phyloP scores from a whole-genome alignment of 1,140 invertebrate species.

The Ceratina japonica region DNA sequence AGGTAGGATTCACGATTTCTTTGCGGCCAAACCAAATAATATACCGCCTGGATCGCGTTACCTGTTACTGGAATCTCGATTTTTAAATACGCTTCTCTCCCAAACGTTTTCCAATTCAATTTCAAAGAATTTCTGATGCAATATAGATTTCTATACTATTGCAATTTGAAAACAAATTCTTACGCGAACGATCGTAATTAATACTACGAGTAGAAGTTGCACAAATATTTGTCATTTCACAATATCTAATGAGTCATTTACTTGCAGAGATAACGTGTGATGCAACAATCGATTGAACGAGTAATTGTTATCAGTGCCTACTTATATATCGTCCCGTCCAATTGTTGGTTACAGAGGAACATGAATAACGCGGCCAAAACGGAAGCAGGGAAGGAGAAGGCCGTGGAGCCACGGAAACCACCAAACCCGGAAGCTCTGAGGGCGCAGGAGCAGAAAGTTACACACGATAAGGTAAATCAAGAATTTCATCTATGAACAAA shows the following conservation, averaged over 20 bases:
- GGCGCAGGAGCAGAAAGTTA: constrained; percentile 74
- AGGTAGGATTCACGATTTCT: constrained; percentile 59
- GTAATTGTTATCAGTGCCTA: neutral
- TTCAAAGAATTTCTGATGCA: no score
- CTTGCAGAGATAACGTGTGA: neutral
- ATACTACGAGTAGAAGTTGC: no score
- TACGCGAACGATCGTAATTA: no score
- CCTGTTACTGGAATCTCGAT: neutral
- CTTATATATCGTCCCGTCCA: neutral
- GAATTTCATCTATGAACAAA: neutral
- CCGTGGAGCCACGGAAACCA: constrained; percentile 64
- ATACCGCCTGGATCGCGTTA: constrained; percentile 1
- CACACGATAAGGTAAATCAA: constrained; percentile 74
- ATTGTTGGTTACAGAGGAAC: constrained; percentile 60
- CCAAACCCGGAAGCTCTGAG: constrained; percentile 68
- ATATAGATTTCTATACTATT: no score
- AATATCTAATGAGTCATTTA: neutral
- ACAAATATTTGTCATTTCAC: neutral
- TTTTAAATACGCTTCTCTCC: neutral
- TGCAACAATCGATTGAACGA: neutral
- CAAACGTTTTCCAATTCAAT: no score
- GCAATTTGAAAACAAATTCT: no score
- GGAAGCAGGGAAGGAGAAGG: constrained; percentile 61
- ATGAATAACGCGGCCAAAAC: constrained; percentile 67
- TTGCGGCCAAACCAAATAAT: neutral